These are phyloP conservation scores for Lonchura striata DNA, from an alignment of 2,113 vertebrate species.

Conservation along the genomic window DNA sequence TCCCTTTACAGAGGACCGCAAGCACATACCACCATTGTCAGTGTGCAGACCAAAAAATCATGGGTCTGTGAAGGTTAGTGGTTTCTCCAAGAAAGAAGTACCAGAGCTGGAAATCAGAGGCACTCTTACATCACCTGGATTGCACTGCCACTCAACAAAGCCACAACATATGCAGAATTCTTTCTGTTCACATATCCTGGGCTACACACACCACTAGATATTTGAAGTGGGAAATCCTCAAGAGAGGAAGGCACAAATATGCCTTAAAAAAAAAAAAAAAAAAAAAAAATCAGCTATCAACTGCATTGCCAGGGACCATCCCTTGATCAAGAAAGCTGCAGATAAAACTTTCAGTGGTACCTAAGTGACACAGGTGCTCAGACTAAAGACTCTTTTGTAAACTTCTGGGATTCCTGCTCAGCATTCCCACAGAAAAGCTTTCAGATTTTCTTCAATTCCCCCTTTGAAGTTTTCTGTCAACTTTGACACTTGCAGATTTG, in stretches of 20 bases:
- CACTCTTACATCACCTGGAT: not conserved
- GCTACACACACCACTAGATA: not conserved
- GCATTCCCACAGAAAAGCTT: not conserved
- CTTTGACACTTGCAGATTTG: not conserved
- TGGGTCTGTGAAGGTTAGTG: not conserved
- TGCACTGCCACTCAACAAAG: not conserved
- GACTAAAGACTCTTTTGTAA: not conserved
- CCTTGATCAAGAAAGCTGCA: not conserved
- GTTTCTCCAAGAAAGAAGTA: not conserved
- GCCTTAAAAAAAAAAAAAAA: not conserved
- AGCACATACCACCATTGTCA: not conserved
- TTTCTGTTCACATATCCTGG: not conserved
- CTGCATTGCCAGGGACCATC: not conserved
- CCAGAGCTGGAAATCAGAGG: not conserved
- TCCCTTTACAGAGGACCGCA: not conserved
- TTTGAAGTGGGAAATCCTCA: not conserved
- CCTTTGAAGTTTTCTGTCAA: not conserved
- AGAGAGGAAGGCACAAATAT: not conserved
- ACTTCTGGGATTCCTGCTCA: not conserved
- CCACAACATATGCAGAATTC: not conserved
- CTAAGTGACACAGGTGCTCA: not conserved
- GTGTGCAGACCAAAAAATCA: not conserved
- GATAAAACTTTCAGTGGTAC: not conserved
- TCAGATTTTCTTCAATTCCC: not conserved
- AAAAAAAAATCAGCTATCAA: not conserved